phyloP scores from a whole-genome alignment of 2,113 vertebrate species.

The Petrocephalus zakoni region DNA sequence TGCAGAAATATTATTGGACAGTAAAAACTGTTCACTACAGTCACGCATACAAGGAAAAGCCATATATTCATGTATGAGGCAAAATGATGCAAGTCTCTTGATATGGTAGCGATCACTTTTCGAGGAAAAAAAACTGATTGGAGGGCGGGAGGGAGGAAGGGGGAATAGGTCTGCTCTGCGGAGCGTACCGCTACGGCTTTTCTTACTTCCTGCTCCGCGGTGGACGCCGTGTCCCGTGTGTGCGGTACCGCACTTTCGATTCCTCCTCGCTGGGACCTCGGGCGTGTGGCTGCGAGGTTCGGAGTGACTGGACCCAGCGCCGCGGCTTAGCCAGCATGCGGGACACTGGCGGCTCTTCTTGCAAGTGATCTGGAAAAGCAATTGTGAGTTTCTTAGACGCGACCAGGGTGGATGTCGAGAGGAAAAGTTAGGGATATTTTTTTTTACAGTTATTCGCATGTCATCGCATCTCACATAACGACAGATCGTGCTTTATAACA shows the following conservation, averaged over 20 bases:
- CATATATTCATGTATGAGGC: not conserved
- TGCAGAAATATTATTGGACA: not conserved
- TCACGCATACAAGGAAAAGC: not conserved
- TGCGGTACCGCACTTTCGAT: slow-evolving; percentile 2
- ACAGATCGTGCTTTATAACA: not conserved
- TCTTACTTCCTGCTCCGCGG: slow-evolving; percentile 54
- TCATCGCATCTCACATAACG: not conserved
- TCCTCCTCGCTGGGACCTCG: not conserved
- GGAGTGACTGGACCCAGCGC: not conserved
- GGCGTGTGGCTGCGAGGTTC: not conserved
- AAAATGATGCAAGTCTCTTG: not conserved
- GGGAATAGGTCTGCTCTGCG: not conserved
- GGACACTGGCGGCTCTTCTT: slow-evolving; percentile 14
- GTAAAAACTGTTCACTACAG: not conserved
- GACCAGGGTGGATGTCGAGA: not conserved
- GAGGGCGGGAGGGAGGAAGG: not conserved
- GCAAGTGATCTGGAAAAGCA: slow-evolving; percentile 30
- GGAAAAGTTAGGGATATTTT: not conserved
- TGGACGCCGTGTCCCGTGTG: slow-evolving; percentile 23
- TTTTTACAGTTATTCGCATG: not conserved
- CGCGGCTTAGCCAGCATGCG: slow-evolving; percentile 3
- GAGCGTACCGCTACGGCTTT: not conserved
- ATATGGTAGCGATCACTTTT: not conserved
- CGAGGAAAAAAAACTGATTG: not conserved
- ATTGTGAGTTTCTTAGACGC: slow-evolving; percentile 35